Evolutionary conservation across 2,888 invertebrate species (phyloP), one percentile per base, ranked within the genome.

Genomic region (Sepioteuthis lessoniana): DNA sequence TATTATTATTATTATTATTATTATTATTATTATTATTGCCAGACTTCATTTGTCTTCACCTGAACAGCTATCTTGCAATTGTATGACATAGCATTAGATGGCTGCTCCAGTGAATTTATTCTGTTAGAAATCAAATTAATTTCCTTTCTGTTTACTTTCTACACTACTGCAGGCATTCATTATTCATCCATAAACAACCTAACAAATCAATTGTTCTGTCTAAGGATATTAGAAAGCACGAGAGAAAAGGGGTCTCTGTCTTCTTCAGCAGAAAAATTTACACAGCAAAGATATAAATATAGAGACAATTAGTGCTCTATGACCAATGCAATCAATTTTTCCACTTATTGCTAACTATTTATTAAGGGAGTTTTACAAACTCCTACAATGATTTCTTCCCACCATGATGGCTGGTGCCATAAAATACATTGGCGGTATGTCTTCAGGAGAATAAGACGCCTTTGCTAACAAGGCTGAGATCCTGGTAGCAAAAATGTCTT

Each of bases 111-210:
- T 76, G n/a, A 76, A 76, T 76, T 76, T 8, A 76, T 76, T 76
- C 76, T 76, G 76, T 76, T 76, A 31, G 76, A 76, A 76, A 76
- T 76, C 31, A 76, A n/a, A 76, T 76, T 76, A 76, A 76, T 76
- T 76, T 76, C 76, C 76, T 76, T 76, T 76, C 76, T 76, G 76
- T 31, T 76, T 42, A 13, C 5, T 31, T 76, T 31, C 76, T 76
- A 60, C 60, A 31, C 31, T 28, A 28, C 60, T 60, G 60, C 31
- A 25, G n/a, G 76, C 76, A 76, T 76, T 76, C 76, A 31, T 31
- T 7, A n/a, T 76, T 76, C 76, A 55, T 55, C 55, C 55, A 55
- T 55, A 16, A 50, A 50, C 21, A 50, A 50, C 19, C 16, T 50
- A 16, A 76, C 76, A 76, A 28, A 76, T 76, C 31, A n/a, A 31